Base-by-base conservation (phyloP, 2,888 invertebrate species). In the Gari tellinella region DNA sequence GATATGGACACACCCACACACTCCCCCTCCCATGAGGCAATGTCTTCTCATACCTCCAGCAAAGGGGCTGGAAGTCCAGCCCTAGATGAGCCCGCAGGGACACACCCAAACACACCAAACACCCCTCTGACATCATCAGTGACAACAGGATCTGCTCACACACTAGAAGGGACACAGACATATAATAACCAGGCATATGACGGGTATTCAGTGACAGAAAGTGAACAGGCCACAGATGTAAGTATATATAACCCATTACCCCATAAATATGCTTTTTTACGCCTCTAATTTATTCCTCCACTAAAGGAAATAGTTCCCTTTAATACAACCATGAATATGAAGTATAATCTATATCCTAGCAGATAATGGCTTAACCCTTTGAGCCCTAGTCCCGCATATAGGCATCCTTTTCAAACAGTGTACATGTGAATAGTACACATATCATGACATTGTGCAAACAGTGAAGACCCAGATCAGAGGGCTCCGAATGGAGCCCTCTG, bases 161-260 rank as follows among this genome's bases (percentile, higher is more conserved):
- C 76, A 21, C 45, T 72, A 15, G 74, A 74, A 46, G 70, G 67
- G n/a, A 40, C 66, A 25, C 72, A 80, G 58, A 84, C 82, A 19
- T 87, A 77, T 66, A 86, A 87, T 38, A 87, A 87, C 60, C 70
- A 73, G 53, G 87, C 86, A 0, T 87, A 78, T 58, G 82, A 83
- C 67, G 82, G 79, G 2, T 83, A 80, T 17, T 75, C 70, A 14
- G 75, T 81, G 45, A 69, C 85, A 25, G 79, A 62, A 40, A 84
- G 81, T 63, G 78, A 78, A n/a, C 79, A 61, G 5, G 72, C 61
- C 4, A 69, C 72, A 21, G 78, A 78, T 62, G 78, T 78, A 72
- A 67, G 74, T 70, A 37, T 19, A 23, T 61, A 14, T 23, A 38
- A 8, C 31, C 38, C 10, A 21, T 19, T n/a, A 21, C 10, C 41